Evolutionary conservation across 1,140 invertebrate genomes (phyloP).

Genomic region (Stenopsyche tienmushanensis): DNA sequence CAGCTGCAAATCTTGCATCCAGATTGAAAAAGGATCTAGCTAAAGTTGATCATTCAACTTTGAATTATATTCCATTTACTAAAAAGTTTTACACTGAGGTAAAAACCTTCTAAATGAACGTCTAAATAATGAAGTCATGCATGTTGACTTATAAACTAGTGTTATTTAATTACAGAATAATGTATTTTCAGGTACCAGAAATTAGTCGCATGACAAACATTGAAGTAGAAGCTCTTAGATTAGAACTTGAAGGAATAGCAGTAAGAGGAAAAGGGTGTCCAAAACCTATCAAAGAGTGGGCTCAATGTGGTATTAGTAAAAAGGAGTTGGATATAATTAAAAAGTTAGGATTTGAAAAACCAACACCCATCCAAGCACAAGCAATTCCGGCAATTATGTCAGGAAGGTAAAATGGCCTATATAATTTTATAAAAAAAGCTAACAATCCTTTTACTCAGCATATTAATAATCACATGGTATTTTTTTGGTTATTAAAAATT

Average conservation of each 20-base stretch:
- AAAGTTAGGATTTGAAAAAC: slow-evolving; percentile 92
- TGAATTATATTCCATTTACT: slow-evolving; percentile 85
- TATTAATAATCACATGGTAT: neutral
- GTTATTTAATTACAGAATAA: no score
- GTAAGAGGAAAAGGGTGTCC: slow-evolving; percentile 89
- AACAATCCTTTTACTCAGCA: neutral
- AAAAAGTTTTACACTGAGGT: slow-evolving; percentile 98
- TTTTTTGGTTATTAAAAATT: no score
- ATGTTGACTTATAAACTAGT: no score
- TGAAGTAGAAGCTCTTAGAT: slow-evolving; percentile 84
- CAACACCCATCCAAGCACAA: slow-evolving; percentile 98
- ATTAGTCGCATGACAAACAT: slow-evolving; percentile 86
- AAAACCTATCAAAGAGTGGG: slow-evolving; percentile 95
- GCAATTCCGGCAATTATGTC: slow-evolving; percentile 99
- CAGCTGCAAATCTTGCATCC: slow-evolving; percentile 83
- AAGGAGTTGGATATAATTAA: slow-evolving; percentile 95
- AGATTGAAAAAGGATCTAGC: slow-evolving; percentile 88
- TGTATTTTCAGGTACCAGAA: slow-evolving; percentile 65
- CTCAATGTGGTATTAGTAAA: slow-evolving; percentile 96
- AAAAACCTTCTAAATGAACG: neutral
- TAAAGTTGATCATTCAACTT: slow-evolving; percentile 83
- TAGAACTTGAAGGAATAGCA: slow-evolving; percentile 80
- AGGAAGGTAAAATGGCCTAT: slow-evolving; percentile 62
- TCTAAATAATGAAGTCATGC: no score
- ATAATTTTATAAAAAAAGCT: slow-evolving; percentile 6